phyloP scores from a whole-genome alignment of 1,140 invertebrate species.

The Leptonema lineaticorne region DNA sequence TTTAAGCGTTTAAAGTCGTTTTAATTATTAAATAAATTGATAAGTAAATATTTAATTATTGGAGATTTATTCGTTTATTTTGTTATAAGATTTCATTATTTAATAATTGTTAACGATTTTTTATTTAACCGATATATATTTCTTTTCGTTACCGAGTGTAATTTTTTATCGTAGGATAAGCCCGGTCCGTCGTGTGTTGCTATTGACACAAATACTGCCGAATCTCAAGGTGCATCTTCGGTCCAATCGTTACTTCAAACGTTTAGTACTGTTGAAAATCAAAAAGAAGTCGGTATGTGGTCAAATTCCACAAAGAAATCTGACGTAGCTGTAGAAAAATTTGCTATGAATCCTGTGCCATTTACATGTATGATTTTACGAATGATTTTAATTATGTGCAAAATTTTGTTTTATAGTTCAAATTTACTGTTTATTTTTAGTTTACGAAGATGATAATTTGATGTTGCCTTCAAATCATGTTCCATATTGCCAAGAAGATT shows the following conservation, averaged over 20 bases:
- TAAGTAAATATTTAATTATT: no score
- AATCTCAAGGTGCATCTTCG: constrained; percentile 44
- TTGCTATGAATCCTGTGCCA: constrained; percentile 46
- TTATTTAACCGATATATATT: background rate
- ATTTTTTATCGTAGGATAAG: constrained; percentile 30
- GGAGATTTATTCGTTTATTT: no score
- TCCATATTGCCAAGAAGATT: constrained; percentile 59
- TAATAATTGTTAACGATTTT: no score
- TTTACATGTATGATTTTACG: constrained; percentile 49
- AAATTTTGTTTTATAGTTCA: background rate
- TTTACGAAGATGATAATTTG: constrained; percentile 61
- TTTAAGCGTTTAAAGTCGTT: no score
- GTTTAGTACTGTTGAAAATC: constrained; percentile 50
- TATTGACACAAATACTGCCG: constrained; percentile 39
- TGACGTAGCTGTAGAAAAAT: constrained; percentile 45
- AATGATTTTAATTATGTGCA: constrained; percentile 33
- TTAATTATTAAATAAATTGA: no score
- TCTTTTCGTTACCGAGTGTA: background rate
- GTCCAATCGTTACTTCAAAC: constrained; percentile 51
- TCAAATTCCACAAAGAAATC: constrained; percentile 55
- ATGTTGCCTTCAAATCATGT: constrained; percentile 52
- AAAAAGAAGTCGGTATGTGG: constrained; percentile 56
- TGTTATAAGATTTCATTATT: no score
- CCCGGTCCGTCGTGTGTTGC: constrained; percentile 30
- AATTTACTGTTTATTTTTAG: constrained; percentile 49